Evolutionary conservation across 2,113 vertebrate genomes (phyloP), one percentile per base, ranked within the genome.

Genomic region (Crotalus tigris): DNA sequence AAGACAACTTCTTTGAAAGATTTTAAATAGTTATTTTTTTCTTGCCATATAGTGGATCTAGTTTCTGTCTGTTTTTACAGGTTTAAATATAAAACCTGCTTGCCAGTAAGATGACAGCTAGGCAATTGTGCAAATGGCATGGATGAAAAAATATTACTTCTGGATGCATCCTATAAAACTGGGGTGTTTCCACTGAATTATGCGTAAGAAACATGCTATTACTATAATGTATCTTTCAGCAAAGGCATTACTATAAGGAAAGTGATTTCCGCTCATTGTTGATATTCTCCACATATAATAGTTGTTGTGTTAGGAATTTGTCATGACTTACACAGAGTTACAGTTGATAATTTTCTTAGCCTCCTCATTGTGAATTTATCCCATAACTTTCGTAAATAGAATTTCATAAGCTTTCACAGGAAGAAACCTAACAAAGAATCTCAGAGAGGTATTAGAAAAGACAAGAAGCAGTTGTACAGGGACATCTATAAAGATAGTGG

Each of bases 21-120:
- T 81, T 81, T 81, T 81, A 81, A 21, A 44, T 81, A 44, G 87
- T 51, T 88, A 33, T 95, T 51, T 94, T 97, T 89, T 88, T 97
- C 96, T 95, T 95, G 85, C 90, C 89, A 93, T 88, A 91, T 93
- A 95, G 58, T 69, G 94, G 93, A 91, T 26, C 92, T 93, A 96
- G 69, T 92, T 92, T 85, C 59, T 89, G 10, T 33, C 88, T 89
- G 33, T 39, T 44, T 89, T 57, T 81, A 44, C 33, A 51, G 49
- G n/a, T 75, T 75, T 53, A 10, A 51, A 39, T 21, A 15, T 51
- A 53, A 64, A 13, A 64, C 46, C 44, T n/a, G 4, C n/a, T 39
- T 53, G 49, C 29, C 24, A 33, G 13, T 51, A 90, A 21, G 89
- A 51, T 90, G 61, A n/a, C 61, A 33, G 3, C 44, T 69, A 49